These are phyloP conservation scores for Philereme vetulata DNA, from an alignment of 2,888 invertebrate genomes.

Conservation along the genomic window DNA sequence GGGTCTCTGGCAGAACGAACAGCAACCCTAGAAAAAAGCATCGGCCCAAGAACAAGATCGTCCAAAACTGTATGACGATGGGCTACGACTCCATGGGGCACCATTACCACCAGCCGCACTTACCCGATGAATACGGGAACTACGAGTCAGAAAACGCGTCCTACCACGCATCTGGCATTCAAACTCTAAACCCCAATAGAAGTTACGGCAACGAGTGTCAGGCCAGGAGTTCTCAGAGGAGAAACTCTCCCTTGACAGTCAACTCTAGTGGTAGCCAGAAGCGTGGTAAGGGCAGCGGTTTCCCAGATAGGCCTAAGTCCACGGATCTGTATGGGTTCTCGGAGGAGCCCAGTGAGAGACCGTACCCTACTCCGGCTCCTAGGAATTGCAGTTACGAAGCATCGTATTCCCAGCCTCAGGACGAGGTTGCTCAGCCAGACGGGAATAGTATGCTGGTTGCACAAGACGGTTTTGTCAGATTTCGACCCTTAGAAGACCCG, in stretches of 20 bases:
- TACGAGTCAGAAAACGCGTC: constrained; percentile 79
- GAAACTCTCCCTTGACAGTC: constrained; percentile 75
- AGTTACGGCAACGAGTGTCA: constrained; percentile 74
- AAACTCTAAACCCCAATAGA: constrained; percentile 79
- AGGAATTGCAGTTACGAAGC: constrained; percentile 77
- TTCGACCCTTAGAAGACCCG: constrained; percentile 87
- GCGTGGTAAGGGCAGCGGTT: constrained; percentile 76
- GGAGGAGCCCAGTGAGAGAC: constrained; percentile 73
- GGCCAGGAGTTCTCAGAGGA: constrained; percentile 71
- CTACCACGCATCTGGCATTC: constrained; percentile 79
- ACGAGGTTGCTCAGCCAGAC: constrained; percentile 79
- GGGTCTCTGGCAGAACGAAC: constrained; percentile 78
- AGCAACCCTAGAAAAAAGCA: constrained; percentile 81
- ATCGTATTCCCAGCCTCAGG: constrained; percentile 82
- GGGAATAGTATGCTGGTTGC: constrained; percentile 93
- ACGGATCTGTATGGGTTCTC: constrained; percentile 84
- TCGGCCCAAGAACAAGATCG: constrained; percentile 76
- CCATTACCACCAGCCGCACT: constrained; percentile 81
- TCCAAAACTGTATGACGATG: constrained; percentile 84
- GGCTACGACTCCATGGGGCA: constrained; percentile 82
- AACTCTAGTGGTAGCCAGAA: constrained; percentile 80
- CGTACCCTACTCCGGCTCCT: constrained; percentile 79
- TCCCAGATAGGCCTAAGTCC: constrained; percentile 86
- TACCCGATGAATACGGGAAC: constrained; percentile 77
- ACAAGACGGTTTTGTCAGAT: constrained; percentile 94